Percentiles rank a stretch among this genome's conserved stretches.
Conservation (phyloP, 1,140 invertebrate species). For the Dryas iulia region DNA sequence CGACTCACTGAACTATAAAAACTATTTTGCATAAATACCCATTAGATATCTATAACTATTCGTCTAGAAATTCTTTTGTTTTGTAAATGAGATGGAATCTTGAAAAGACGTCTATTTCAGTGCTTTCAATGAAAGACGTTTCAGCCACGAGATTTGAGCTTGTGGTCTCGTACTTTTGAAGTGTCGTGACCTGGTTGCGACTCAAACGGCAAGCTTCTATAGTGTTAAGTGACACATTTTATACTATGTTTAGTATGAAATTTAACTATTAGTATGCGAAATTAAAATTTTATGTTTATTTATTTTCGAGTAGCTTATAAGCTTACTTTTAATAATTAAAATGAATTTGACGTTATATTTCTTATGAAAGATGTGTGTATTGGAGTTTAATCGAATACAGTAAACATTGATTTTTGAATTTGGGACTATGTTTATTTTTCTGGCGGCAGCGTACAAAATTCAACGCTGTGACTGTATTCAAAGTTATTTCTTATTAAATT, state of each 20-base stretch:
- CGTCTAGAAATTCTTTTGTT: slow-evolving; percentile 21
- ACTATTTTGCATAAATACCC: slow-evolving; percentile 1
- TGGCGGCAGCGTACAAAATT: no score
- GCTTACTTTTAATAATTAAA: no score
- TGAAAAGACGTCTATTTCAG: slow-evolving; percentile 31
- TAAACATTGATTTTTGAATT: no score
- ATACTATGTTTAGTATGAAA: background rate
- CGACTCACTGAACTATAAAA: background rate
- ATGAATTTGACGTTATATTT: no score
- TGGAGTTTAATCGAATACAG: no score
- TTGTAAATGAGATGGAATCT: slow-evolving; percentile 34
- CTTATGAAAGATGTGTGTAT: no score
- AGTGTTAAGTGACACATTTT: background rate
- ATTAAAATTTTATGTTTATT: no score
- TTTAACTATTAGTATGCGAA: background rate
- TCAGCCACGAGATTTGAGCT: slow-evolving; percentile 27
- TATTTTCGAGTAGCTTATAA: no score
- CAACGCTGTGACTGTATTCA: no score
- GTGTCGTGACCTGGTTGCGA: slow-evolving; percentile 32
- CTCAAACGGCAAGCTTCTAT: slow-evolving; percentile 23
- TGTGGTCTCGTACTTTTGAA: slow-evolving; percentile 32
- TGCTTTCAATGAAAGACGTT: slow-evolving; percentile 29
- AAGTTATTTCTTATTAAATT: no score
- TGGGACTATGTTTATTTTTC: no score
- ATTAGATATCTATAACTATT: background rate